Percentiles rank a stretch among this genome's conserved stretches.
These are phyloP conservation scores for Trematomus bernacchii DNA, from an alignment of 2,797 vertebrate species.

Conservation along the genomic window DNA sequence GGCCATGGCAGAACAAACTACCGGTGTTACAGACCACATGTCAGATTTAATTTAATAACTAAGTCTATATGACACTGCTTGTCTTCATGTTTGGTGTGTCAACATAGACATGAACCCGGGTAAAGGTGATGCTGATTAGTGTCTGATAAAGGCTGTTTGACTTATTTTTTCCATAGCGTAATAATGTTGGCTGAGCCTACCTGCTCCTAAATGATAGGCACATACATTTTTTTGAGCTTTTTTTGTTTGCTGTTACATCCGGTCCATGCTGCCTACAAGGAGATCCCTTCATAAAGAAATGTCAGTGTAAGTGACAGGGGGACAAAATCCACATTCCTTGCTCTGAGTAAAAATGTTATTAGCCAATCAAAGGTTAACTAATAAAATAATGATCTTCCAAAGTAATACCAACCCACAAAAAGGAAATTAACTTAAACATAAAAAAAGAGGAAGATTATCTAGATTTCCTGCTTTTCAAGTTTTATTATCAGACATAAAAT, in stretches of 20 bases:
- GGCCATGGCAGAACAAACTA: conserved; percentile 44
- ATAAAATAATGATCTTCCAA: neutral
- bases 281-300: neutral
- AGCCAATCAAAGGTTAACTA: neutral
- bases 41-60: conserved; percentile 42
- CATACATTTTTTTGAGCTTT: neutral
- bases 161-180: conserved; percentile 31
- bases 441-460: neutral
- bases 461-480: neutral
- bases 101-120: conserved; percentile 35
- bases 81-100: conserved; percentile 47
- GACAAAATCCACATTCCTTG: neutral
- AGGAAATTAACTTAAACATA: neutral
- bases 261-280: neutral
- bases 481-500: neutral
- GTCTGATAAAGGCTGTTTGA: conserved; percentile 33
- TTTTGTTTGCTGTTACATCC: neutral
- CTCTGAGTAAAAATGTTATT: too few species aligned
- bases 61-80: conserved; percentile 6
- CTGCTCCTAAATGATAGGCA: neutral
- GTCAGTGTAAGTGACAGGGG: neutral
- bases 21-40: neutral
- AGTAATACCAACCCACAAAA: neutral
- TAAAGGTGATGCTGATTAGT: conserved; percentile 27
- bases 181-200: neutral